phyloP scores from a whole-genome alignment of 1,140 invertebrate species.

The Anastatus disparis region DNA sequence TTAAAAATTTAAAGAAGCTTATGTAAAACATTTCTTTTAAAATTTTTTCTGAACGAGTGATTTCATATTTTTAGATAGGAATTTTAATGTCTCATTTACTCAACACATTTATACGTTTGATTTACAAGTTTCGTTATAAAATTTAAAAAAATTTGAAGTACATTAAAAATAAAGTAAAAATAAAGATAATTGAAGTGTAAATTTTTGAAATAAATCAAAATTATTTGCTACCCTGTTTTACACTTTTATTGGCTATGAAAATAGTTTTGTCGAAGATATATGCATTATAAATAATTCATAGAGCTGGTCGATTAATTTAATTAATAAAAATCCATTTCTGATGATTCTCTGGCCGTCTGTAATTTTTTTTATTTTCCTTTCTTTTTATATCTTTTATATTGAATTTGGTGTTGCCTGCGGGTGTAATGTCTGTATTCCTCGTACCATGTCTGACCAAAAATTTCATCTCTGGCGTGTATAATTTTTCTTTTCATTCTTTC shows the following conservation, averaged over 20 bases:
- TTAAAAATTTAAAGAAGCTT: no score
- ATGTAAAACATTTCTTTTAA: no score
- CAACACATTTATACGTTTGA: no score
- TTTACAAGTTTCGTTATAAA: no score
- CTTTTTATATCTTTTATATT: background rate
- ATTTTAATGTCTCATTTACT: no score
- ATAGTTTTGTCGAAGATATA: slow-evolving; percentile 14
- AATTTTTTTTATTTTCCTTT: no score
- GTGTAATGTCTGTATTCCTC: background rate
- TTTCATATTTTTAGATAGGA: no score
- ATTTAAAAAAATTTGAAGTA: no score
- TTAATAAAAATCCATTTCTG: background rate
- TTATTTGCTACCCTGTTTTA: background rate
- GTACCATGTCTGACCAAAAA: background rate
- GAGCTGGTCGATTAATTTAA: slow-evolving; percentile 4
- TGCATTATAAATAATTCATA: slow-evolving; percentile 10
- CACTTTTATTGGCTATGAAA: background rate
- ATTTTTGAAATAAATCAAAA: background rate
- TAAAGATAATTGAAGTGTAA: background rate
- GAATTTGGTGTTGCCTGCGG: background rate
- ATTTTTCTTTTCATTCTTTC: no score
- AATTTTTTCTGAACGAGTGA: no score
- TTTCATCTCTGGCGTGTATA: background rate
- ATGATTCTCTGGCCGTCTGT: background rate
- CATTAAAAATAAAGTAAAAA: no score